phyloP scores from a whole-genome alignment of 2,888 invertebrate species.

The Trachelus iudaicus region DNA sequence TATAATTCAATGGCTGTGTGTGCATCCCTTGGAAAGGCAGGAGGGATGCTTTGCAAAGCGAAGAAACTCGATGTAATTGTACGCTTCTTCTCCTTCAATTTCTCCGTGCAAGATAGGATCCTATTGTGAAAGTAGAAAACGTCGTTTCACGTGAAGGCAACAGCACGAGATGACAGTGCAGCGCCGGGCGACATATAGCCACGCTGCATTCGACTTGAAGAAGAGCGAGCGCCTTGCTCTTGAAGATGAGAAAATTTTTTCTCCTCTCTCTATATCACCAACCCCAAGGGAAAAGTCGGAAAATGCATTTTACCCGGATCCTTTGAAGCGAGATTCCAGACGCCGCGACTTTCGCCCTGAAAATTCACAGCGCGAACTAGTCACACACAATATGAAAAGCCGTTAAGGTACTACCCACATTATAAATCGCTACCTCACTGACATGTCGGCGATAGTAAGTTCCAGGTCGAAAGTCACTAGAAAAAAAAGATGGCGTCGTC shows the following conservation, averaged over 20 bases:
- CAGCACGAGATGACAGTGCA: not conserved
- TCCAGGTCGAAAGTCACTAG: not conserved
- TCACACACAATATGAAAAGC: not conserved
- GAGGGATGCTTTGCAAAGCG: not conserved
- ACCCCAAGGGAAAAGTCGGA: not conserved
- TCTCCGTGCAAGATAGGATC: not conserved
- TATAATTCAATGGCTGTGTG: not conserved
- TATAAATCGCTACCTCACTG: not conserved
- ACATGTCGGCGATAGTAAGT: not conserved
- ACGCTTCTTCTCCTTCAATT: not conserved
- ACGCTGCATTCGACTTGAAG: not conserved
- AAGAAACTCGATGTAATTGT: not conserved
- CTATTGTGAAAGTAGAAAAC: not conserved
- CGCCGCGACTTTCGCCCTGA: not conserved
- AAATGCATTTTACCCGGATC: not conserved
- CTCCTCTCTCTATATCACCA: not conserved
- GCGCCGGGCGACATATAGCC: not conserved
- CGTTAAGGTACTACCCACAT: not conserved
- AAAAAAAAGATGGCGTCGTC: not conserved
- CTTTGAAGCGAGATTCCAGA: not conserved
- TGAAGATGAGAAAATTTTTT: not conserved
- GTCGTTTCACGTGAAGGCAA: not conserved
- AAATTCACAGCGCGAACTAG: not conserved
- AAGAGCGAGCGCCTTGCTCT: not conserved
- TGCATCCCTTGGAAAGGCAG: not conserved